phyloP scores from a whole-genome alignment of 1,140 invertebrate species.

The Neoseiulus cucumeris region DNA sequence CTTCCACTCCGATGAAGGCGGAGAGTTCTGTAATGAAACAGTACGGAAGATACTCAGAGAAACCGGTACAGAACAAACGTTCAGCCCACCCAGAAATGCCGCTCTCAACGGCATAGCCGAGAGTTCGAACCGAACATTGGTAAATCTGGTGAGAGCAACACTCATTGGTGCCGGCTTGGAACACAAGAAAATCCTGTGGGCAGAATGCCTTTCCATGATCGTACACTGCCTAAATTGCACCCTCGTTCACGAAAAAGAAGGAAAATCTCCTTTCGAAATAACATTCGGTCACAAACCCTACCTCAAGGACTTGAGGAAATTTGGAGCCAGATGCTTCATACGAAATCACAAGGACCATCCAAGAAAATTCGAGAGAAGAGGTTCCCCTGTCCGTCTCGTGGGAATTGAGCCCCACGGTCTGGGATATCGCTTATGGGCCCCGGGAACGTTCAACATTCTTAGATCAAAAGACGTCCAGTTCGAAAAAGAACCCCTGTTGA shows the following conservation, averaged over 20 bases:
- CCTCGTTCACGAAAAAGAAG: background rate
- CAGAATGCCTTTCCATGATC: background rate
- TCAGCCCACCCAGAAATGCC: no score
- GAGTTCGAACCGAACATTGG: slow-evolving; percentile 12
- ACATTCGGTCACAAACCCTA: background rate
- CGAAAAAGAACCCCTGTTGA: background rate
- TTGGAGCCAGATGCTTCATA: background rate
- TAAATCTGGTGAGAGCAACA: slow-evolving; percentile 14
- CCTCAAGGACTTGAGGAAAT: background rate
- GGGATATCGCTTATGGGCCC: background rate
- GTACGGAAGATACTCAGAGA: no score
- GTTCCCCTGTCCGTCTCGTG: background rate
- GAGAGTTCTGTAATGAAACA: no score
- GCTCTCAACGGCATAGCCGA: slow-evolving; percentile 1
- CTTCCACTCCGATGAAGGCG: no score
- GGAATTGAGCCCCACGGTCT: background rate
- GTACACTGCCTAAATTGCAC: background rate
- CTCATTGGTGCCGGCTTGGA: background rate
- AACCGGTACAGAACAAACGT: no score
- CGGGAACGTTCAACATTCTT: background rate
- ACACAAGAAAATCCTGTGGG: slow-evolving; percentile 12
- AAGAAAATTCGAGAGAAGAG: no score
- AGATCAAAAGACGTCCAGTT: background rate
- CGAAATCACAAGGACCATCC: background rate
- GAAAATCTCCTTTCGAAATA: background rate